These are phyloP conservation scores for Aspiorhynchus laticeps DNA, from an alignment of 2,113 vertebrate genomes.

Conservation along the genomic window DNA sequence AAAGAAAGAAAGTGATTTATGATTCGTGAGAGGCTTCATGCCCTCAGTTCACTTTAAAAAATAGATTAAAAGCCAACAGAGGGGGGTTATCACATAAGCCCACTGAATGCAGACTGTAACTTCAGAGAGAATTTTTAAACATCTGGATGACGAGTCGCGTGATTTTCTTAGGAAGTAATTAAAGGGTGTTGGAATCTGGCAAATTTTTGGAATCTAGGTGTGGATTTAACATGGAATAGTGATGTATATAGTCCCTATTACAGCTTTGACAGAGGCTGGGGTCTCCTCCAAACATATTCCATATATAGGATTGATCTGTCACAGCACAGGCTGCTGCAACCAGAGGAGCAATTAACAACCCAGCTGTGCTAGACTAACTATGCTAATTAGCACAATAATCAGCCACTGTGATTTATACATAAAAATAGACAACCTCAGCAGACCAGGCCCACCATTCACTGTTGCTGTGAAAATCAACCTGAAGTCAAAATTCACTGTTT, in stretches of 20 bases:
- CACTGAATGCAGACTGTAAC: neutral
- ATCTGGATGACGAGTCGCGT: neutral
- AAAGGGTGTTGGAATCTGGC: neutral
- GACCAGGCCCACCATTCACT: neutral
- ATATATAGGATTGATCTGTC: neutral
- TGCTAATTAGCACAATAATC: neutral
- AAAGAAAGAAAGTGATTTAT: neutral
- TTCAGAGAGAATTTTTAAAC: slow-evolving; percentile 14
- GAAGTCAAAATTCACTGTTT: neutral
- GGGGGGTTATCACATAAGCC: neutral
- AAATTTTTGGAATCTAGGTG: neutral
- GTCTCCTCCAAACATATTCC: neutral
- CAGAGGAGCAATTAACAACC: neutral
- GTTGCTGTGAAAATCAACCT: neutral
- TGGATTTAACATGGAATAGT: neutral
- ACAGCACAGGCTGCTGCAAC: neutral
- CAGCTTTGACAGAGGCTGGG: neutral
- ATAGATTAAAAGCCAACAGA: slow-evolving; percentile 9
- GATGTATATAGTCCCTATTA: neutral
- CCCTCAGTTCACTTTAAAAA: neutral
- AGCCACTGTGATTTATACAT: neutral
- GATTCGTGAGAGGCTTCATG: neutral
- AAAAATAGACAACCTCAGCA: neutral
- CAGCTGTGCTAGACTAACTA: neutral
- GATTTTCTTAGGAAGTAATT: neutral